Conservation (phyloP, 2,888 invertebrate genomes). For the Agrotis exclamationis region DNA sequence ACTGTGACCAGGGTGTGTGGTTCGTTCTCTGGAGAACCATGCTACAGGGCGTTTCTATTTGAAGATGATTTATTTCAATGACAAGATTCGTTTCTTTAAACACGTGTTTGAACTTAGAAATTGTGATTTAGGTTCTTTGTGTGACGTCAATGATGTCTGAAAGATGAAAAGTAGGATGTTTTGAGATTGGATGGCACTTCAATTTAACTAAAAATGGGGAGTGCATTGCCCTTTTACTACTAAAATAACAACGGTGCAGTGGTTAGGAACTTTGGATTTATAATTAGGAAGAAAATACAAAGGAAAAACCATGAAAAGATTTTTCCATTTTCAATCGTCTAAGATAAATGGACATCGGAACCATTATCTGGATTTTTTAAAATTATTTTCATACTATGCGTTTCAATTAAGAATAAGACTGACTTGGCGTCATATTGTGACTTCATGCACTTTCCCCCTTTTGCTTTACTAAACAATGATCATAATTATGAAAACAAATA, state of each 20-base stretch:
- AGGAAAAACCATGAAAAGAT: no score
- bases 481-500: no score
- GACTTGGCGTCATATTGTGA: no score
- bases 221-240: not conserved
- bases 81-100: conserved; percentile 32
- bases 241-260: not conserved
- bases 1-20: conserved; percentile 15
- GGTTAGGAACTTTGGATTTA: not conserved
- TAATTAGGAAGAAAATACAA: not conserved
- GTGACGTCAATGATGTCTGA: not conserved
- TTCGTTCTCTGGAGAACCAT: conserved; percentile 61
- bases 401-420: no score
- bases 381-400: no score
- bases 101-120: conserved; percentile 38
- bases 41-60: conserved; percentile 48
- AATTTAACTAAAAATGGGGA: not conserved
- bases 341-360: no score
- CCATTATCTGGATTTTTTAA: no score
- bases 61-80: conserved; percentile 43
- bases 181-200: not conserved
- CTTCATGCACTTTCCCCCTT: no score
- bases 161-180: not conserved
- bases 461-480: no score
- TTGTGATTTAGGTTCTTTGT: conserved; percentile 13
- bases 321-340: no score